Base-by-base conservation (phyloP, 1,140 invertebrate species). In the Lordiphosa collinella region DNA sequence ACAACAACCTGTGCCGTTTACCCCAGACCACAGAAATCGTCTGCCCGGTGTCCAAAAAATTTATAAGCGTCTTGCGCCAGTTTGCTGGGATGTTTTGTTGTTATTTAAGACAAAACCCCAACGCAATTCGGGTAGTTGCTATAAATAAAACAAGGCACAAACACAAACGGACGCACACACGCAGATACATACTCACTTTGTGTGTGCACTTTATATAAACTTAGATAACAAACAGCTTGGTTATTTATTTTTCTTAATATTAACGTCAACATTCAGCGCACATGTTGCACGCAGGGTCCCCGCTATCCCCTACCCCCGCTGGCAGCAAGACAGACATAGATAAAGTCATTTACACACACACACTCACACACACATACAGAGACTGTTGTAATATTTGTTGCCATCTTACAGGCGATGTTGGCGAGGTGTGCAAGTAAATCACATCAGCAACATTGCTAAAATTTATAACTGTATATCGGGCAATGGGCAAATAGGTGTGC, bases 231-330 rank as follows among this genome's bases (percentile, higher is more conserved):
- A 84, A 84, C 78, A 84, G 78, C 78, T 84, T 73, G 78, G 78
- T 84, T 84, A 84, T 84, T 84, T 84, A 84, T 84, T 84, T 84
- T 84, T 84, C 79, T 78, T 84, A 84, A 84, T 84, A 84, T 84
- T 84, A 84, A 84, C 79, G 78, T 84, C 78, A 84, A 84, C 78
- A 84, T 84, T 84, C 78, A 78, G 78, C 78, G 78, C 78, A 84
- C 78, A 84, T 84, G 78, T 84, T 84, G 78, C 78, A 84, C 78
- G 78, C 78, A 84, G 59, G 69, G 68, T 57, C 70, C 9, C 43
- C 4, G 10, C 13, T 8, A 31, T 4, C 18, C 40, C 38, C 37
- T 37, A 44, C 78, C 37, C 63, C 49, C 48, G 52, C 60, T 64
- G 71, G 56, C 58, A 59, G 54, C 57, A 64, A 56, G 48, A 48